Base-by-base conservation (phyloP, 2,888 invertebrate genomes). In the Congeria kusceri region DNA sequence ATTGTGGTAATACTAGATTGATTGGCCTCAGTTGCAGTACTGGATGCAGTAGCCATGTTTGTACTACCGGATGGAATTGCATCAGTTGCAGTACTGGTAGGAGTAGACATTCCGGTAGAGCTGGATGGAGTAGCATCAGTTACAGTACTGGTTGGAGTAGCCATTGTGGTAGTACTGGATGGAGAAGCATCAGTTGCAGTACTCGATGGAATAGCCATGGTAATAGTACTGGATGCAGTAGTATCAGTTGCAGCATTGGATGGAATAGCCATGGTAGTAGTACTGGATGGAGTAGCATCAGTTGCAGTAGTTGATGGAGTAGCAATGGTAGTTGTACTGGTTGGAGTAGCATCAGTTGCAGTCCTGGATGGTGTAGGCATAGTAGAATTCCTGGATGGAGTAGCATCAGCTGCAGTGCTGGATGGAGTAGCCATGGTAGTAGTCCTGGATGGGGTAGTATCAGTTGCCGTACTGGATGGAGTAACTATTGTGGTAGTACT, bases 341-440 rank as follows among this genome's bases (percentile, higher is more conserved):
- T n/a, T n/a, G n/a, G n/a, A n/a, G n/a, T n/a, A n/a, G n/a, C n/a
- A n/a, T n/a, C n/a, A n/a, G n/a, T n/a, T n/a, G n/a, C n/a, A n/a
- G 49, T 47, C 7, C 18, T 29, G 57, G 72, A 58, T 15, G 72
- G 28, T 5, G 65, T 57, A 3, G 57, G 27, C 4, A 18, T 44
- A 44, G 46, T 44, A 44, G 46, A 13, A 44, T 9, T 44, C 9
- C 11, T 44, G 18, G 46, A 13, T 13, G 46, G 9, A 44, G 67
- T 32, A 27, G 73, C 9, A 9, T 27, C 44, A 3, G 67, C 53
- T 7, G 68, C 25, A 18, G 29, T 47, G 0, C 39, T 32, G 20
- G 66, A 49, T 2, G 66, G 11, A 39, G 46, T 23, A 0, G 65
- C n/a, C 18, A 11, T 46, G 15, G 65, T 65, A 1, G 65, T 57